Evolutionary conservation across 1,140 invertebrate genomes (phyloP), one percentile per base, ranked within the genome.

Genomic region (Lerema accius): DNA sequence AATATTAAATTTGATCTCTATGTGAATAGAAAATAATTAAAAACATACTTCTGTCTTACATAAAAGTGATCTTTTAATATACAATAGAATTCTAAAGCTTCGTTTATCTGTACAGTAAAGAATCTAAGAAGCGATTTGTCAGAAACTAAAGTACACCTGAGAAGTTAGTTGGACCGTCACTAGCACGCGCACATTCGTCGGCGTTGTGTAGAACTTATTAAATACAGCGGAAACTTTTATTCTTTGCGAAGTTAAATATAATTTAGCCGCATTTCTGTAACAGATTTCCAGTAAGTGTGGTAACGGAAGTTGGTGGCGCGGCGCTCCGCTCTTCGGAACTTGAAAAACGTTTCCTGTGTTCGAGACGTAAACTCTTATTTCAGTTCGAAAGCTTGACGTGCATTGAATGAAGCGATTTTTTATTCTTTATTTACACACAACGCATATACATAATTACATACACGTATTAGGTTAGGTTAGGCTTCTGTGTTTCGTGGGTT

Each of bases 301-400:
- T 55, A 23, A 43, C 51, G 39, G 39, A 55, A 55, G 35, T 55
- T 55, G 55, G 10, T 15, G 14, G 10, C 23, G 40, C 55, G 55
- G 3, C n/a, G 42, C n/a, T n/a, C 9, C 17, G 39, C 42, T 17
- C 15, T 43, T 42, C 26, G 10, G 23, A 46, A 58, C n/a, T 58
- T 46, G 55, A 32, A 58, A n/a, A 58, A 58, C 55, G 42, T 58
- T 58, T 58, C 42, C 42, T 46, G 55, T 58, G 55, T 58, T 58
- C 42, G 23, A 40, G 40, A 45, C 40, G 26, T 28, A 17, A 55
- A 55, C 42, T 58, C 53, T 58, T 58, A 58, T 58, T 58, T 58
- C 53, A 45, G 53, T 13, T 35, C 11, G 6, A 43, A 58, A 19
- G 28, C 14, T 1, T 16, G 9, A 10, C 48, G 48, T 11, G 4